Base-by-base conservation (phyloP, 2,888 invertebrate species). In the Rhagonycha lutea region DNA sequence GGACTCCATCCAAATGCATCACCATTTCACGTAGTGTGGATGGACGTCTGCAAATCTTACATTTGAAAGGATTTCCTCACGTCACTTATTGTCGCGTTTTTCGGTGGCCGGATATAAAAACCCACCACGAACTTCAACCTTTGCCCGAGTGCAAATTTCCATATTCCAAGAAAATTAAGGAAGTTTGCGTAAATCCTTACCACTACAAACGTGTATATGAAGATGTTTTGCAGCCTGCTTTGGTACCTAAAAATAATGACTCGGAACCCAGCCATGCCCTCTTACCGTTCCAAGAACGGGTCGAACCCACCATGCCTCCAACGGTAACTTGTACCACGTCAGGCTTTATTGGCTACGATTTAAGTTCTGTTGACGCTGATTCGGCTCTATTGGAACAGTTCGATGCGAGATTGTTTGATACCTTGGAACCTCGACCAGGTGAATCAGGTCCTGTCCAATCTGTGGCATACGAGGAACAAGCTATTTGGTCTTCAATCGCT, bases 151-250 rank as follows among this genome's bases (percentile, higher is more conserved):
- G 99, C 89, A 95, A 98, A 87, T 98, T 92, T 89, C 98, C 99
- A 24, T 99, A 98, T 89, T 96, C 96, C 83, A 96, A 98, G 60
- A 98, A 98, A 88, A 97, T 98, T 86, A 98, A 98, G 87, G 98
- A 99, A 89, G 98, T 99, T 72, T 99, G 99, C 91, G 99, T 99
- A 83, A 99, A 99, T 89, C 99, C 99, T 0, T 99, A 99, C 88
- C 99, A 99, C 88, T 99, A 99, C 88, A 97, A 97, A 86, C 90
- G 99, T 73, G 98, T 99, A 0, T 98, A 99, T 87, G 97, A 97
- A 86, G 98, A 98, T 80, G 98, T 99, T 26, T 89, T 99, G 83
- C 99, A 99, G 3, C 99, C 99, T 0, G 98, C 99, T 23, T 89
- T 99, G 82, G 99, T 99, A 70, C 99, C 99, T 11, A 91, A 99